These are phyloP conservation scores for Astur gentilis DNA, from an alignment of 2,113 vertebrate species.

Conservation along the genomic window DNA sequence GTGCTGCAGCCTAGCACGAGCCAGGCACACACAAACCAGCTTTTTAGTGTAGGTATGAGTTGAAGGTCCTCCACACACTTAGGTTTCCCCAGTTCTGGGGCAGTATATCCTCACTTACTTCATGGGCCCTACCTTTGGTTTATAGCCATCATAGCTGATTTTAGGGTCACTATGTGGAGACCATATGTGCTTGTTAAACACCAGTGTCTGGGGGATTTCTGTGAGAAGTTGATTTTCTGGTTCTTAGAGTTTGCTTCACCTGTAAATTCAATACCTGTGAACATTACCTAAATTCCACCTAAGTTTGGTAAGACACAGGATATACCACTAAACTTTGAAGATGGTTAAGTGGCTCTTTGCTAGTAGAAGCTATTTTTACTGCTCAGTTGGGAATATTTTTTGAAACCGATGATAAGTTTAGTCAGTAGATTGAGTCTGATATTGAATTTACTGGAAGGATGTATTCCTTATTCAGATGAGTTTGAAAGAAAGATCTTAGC, in stretches of 20 bases:
- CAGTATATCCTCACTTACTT: not conserved
- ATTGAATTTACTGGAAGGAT: not conserved
- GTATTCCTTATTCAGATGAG: not conserved
- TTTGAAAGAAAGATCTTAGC: not conserved
- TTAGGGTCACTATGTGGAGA: not conserved
- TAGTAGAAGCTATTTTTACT: not conserved
- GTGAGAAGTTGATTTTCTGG: not conserved
- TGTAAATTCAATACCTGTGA: not conserved
- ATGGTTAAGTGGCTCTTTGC: not conserved
- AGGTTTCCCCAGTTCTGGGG: not conserved
- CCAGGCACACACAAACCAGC: not conserved
- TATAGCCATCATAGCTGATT: not conserved
- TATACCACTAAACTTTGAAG: not conserved
- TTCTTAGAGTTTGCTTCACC: not conserved
- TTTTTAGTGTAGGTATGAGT: not conserved
- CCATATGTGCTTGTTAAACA: not conserved
- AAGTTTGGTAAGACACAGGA: not conserved
- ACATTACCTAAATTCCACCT: not conserved
- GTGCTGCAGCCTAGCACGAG: not conserved
- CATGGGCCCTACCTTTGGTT: not conserved
- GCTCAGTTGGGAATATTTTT: not conserved
- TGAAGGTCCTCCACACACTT: not conserved
- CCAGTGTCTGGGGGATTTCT: not conserved
- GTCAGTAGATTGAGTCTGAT: not conserved
- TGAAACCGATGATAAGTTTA: not conserved